A percentile compares a stretch with the other conserved stretches of the same genome.
Conservation (phyloP, 2,113 vertebrate genomes). For the Pica pica region DNA sequence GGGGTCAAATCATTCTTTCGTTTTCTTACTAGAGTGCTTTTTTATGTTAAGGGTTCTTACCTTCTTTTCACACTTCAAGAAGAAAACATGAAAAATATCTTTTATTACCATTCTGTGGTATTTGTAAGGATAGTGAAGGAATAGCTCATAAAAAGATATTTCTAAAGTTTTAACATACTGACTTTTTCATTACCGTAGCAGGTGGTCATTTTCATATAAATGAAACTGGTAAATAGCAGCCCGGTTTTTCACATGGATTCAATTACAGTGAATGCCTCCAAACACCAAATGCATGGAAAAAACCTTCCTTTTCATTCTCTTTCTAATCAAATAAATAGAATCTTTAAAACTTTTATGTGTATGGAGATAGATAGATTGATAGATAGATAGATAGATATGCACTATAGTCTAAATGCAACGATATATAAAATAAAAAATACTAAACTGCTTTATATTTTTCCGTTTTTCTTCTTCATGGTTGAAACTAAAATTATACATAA, state of each 20-base stretch:
- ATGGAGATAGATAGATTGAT: not conserved
- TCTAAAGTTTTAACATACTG: conserved; percentile 32
- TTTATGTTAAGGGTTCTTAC: not conserved
- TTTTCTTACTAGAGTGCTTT: not conserved
- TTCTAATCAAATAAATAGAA: conserved; percentile 15
- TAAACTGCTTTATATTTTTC: not conserved
- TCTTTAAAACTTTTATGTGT: not conserved
- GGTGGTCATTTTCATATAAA: conserved; percentile 71
- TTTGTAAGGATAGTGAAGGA: conserved; percentile 9
- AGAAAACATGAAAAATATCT: not conserved
- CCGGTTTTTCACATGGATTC: conserved; percentile 34
- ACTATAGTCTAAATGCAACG: not conserved
- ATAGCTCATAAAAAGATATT: conserved; percentile 38
- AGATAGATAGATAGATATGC: too few relatives aligned
- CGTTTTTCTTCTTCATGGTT: not conserved
- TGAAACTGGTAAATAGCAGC: conserved; percentile 56
- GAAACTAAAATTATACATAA: not conserved
- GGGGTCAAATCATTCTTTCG: not conserved
- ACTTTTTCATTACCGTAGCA: conserved; percentile 46
- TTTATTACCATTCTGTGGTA: not conserved
- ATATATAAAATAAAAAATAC: not conserved
- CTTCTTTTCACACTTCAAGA: not conserved
- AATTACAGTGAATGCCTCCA: conserved; percentile 25
- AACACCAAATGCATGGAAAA: not conserved
- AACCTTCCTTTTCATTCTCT: not conserved